phyloP scores from a whole-genome alignment of 2,888 invertebrate species.

The Villa cingulata region DNA sequence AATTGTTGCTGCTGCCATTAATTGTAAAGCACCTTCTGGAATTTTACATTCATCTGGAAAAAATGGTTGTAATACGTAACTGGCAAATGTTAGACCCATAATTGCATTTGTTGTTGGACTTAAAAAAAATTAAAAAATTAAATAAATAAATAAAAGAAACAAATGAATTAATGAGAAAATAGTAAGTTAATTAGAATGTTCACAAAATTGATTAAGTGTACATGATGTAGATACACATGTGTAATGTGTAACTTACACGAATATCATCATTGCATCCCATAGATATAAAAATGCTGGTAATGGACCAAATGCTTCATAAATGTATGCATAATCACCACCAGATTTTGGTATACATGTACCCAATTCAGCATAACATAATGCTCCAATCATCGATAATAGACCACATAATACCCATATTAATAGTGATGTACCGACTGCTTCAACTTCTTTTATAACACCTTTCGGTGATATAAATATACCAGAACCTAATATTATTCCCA shows the following conservation, averaged over 20 bases:
- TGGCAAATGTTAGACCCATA: conserved; percentile 86
- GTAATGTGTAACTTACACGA: conserved; percentile 58
- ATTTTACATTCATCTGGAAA: conserved; percentile 57
- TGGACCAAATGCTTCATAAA: conserved; percentile 80
- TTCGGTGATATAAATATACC: conserved; percentile 94
- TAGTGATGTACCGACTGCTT: conserved; percentile 78
- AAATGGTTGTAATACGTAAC: conserved; percentile 80
- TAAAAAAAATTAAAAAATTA: conserved; percentile 22
- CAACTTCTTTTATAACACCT: conserved; percentile 81
- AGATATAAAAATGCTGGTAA: conserved; percentile 87
- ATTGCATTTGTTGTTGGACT: conserved; percentile 96
- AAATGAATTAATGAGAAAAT: no score
- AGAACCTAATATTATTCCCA: conserved; percentile 90
- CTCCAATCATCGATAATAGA: conserved; percentile 80
- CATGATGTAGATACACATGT: background rate
- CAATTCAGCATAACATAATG: conserved; percentile 92
- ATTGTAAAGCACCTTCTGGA: conserved; percentile 53
- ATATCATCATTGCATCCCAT: conserved; percentile 94
- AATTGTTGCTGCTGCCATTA: conserved; percentile 69
- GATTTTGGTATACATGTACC: conserved; percentile 72
- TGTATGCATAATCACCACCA: conserved; percentile 96
- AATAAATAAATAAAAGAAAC: no score
- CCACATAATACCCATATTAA: conserved; percentile 83
- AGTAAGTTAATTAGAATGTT: no score
- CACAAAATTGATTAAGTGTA: no score